phyloP scores from a whole-genome alignment of 1,140 invertebrate genomes.

The Venturia canescens region DNA sequence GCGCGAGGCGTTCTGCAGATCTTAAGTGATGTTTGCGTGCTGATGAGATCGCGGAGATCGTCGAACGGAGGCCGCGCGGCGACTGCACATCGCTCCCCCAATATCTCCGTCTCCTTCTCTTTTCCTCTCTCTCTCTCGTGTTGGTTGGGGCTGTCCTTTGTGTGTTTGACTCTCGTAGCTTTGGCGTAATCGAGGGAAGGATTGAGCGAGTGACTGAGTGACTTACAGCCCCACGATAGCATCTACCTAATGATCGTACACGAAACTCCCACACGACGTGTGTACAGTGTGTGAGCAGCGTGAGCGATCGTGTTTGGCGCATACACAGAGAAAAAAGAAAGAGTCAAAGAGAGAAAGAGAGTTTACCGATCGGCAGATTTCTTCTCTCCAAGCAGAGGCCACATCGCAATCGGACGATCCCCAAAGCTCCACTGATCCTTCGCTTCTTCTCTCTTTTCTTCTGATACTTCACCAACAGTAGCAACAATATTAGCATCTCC shows the following conservation, averaged over 20 bases:
- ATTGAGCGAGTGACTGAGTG: constrained; percentile 66
- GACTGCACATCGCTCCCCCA: background rate
- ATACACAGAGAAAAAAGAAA: constrained; percentile 15
- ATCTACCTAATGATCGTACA: constrained; percentile 74
- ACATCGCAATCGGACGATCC: constrained; percentile 66
- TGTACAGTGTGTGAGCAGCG: constrained; percentile 35
- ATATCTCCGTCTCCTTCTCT: constrained; percentile 26
- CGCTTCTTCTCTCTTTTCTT: background rate
- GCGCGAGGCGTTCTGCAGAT: constrained; percentile 24
- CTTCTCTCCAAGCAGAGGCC: constrained; percentile 53
- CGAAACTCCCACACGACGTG: constrained; percentile 67
- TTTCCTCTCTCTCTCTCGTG: constrained; percentile 12
- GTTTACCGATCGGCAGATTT: constrained; percentile 33
- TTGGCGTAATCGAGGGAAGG: constrained; percentile 62
- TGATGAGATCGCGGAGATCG: constrained; percentile 30
- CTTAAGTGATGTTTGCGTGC: constrained; percentile 20
- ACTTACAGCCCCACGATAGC: constrained; percentile 70
- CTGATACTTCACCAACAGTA: background rate
- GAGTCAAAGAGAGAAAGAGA: constrained; percentile 14
- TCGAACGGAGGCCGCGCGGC: background rate
- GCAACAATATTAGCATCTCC: constrained; percentile 1
- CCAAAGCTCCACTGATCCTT: constrained; percentile 59
- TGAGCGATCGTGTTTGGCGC: constrained; percentile 46
- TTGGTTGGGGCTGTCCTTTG: background rate
- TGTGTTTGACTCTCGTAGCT: constrained; percentile 48